Evolutionary conservation across 2,888 invertebrate genomes (phyloP), one percentile per base, ranked within the genome.

Genomic region (Gonocerus acuteangulatus): DNA sequence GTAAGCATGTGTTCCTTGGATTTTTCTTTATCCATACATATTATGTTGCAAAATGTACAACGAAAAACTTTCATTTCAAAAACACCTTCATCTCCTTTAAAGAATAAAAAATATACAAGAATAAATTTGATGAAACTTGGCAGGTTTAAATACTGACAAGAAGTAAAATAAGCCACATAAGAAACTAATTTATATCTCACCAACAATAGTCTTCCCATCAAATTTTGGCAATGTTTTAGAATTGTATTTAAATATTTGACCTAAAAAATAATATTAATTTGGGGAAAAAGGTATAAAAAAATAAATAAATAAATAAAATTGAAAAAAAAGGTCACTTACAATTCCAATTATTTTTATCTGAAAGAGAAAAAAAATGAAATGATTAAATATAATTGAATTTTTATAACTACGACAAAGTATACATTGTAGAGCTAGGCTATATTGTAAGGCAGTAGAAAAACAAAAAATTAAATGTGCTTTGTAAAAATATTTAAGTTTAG

Each of bases 1-100:
- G 54, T 23, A 15, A 42, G 7, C 44, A 54, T 23, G n/a, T 54
- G 54, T 15, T 15, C 13, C 36, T 42, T 54, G 22, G 18, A 21
- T 44, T 54, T 54, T 21, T 54, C 54, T 9, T 44, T 23, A 7
- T 54, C 42, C 15, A 42, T 39, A 54, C 54, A 54, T 19, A 54
- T 42, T 23, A 54, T 54, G 9, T 54, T 54, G 22, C 54, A 54
- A 23, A 39, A 54, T 36, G 54, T 44, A 44, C 54, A 54, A 16
- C 39, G 54, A 42, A 44, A 54, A n/a, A 39, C 22, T 44, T 54
- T 54, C 1, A 54, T 54, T 44, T 54, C 42, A 16, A 54, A 54
- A 1, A 44, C 23, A 36, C 54, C 54, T 44, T 54, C 54, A 44
- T 54, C 54, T 15, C 54, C 54, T 54, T 13, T 6, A 54, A 23